Evolutionary conservation across 2,888 invertebrate genomes (phyloP).

Genomic region (Heliconius aoede): DNA sequence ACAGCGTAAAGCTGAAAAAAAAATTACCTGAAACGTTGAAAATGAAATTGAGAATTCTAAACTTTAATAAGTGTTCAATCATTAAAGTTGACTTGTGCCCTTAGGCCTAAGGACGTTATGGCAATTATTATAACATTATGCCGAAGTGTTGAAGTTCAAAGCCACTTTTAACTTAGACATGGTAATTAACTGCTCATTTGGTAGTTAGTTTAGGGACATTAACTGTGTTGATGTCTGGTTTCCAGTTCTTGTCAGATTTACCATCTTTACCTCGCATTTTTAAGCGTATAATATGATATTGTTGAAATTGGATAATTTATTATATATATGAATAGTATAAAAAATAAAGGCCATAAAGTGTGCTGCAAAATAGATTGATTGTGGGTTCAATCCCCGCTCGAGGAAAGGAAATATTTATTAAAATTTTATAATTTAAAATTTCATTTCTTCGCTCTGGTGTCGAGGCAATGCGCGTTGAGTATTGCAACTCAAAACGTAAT

Average conservation of each 20-base stretch:
- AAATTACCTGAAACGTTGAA: background rate
- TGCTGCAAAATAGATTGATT: no score
- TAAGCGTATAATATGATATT: background rate
- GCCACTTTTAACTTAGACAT: background rate
- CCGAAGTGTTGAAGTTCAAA: slow-evolving; percentile 22
- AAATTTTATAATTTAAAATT: no score
- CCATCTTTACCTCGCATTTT: background rate
- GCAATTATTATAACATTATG: slow-evolving; percentile 28
- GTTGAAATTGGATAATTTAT: background rate
- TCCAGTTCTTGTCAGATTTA: background rate
- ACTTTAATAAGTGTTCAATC: background rate
- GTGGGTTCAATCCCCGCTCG: no score
- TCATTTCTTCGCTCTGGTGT: no score
- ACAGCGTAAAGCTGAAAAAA: no score
- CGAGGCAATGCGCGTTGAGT: no score
- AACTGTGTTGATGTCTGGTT: background rate
- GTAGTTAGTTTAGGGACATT: background rate
- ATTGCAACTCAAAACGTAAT: no score
- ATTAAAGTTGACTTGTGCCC: slow-evolving; percentile 1
- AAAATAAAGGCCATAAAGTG: no score
- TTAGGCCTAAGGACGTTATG: slow-evolving; percentile 19
- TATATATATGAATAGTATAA: no score
- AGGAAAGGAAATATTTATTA: no score
- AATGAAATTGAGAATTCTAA: background rate
- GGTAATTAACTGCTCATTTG: slow-evolving; percentile 3